A percentile compares a stretch with the other conserved stretches of the same genome.
Evolutionary conservation across 2,797 vertebrate genomes (phyloP).

Genomic region (Caiman crocodilus): DNA sequence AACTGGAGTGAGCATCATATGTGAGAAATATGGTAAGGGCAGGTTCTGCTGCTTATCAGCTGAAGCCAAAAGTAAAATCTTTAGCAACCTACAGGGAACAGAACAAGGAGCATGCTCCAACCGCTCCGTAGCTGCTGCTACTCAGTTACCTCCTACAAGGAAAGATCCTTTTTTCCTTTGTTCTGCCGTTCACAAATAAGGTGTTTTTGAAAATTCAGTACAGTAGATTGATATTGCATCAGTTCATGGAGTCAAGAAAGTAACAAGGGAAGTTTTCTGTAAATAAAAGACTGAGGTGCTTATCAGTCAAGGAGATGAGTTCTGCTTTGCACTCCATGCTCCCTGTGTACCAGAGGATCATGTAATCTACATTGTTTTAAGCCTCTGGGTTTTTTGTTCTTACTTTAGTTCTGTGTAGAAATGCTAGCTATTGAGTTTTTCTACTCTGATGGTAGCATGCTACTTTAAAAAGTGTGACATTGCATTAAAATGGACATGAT

Average conservation of each 20-base stretch:
- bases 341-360: constrained; percentile 18
- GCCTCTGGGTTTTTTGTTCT: constrained; percentile 24
- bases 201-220: too few relatives aligned
- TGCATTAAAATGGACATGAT: constrained; percentile 48
- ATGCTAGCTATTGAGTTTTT: constrained; percentile 8
- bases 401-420: constrained; percentile 37
- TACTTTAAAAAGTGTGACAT: constrained; percentile 61
- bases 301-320: constrained; percentile 17
- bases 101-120: too few relatives aligned
- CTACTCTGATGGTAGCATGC: constrained; percentile 13
- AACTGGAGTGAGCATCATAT: too few relatives aligned
- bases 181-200: too few relatives aligned
- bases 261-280: neutral
- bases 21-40: too few relatives aligned
- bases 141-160: too few relatives aligned
- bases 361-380: constrained; percentile 33
- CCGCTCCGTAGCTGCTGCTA: too few relatives aligned
- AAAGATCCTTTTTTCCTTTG: too few relatives aligned
- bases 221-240: neutral
- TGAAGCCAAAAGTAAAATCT: too few relatives aligned
- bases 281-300: constrained; percentile 23
- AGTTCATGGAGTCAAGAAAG: neutral
- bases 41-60: too few relatives aligned
- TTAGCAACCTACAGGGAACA: too few relatives aligned
- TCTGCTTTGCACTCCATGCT: constrained; percentile 17